A percentile compares a stretch with the other conserved stretches of the same genome.
These are phyloP conservation scores for Drosophila rubida DNA, from an alignment of 2,888 invertebrate genomes.

Conservation along the genomic window DNA sequence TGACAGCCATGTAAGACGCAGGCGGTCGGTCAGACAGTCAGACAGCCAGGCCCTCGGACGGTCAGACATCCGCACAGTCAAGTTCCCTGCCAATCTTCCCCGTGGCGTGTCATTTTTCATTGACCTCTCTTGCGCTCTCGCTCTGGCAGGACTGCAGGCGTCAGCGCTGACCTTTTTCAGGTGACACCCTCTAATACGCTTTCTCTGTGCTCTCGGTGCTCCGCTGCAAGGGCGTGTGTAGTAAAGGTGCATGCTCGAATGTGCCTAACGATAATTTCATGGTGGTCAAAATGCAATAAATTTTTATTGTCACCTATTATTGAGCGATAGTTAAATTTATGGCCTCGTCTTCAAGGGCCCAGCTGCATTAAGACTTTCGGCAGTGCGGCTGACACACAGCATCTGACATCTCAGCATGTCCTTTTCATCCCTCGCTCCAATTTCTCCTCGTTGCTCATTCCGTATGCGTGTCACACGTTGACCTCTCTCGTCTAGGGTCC, in stretches of 20 bases:
- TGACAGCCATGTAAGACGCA: constrained; percentile 62
- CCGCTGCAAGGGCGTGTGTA: constrained; percentile 63
- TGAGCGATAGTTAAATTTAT: constrained; percentile 76
- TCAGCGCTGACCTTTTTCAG: constrained; percentile 14
- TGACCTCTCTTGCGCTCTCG: constrained; percentile 54
- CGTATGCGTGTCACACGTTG: constrained; percentile 69
- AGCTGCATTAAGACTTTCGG: constrained; percentile 42
- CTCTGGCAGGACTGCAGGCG: not conserved
- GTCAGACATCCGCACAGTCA: constrained; percentile 59
- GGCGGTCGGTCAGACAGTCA: constrained; percentile 21
- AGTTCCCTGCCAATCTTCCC: constrained; percentile 54
- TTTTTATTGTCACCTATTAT: constrained; percentile 79
- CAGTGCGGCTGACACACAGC: not conserved
- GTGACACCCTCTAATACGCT: constrained; percentile 24
- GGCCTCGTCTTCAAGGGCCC: constrained; percentile 38
- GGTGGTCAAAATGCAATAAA: constrained; percentile 84
- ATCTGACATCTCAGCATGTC: constrained; percentile 30
- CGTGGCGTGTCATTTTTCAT: constrained; percentile 67
- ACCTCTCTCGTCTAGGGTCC: constrained; percentile 32
- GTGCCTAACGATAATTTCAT: constrained; percentile 84
- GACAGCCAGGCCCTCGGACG: constrained; percentile 17
- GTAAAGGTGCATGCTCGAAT: constrained; percentile 46
- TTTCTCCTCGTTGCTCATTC: constrained; percentile 31
- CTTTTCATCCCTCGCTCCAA: constrained; percentile 12
- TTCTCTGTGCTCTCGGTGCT: constrained; percentile 19